phyloP scores from a whole-genome alignment of 2,888 invertebrate species.

The Xylota sylvarum region DNA sequence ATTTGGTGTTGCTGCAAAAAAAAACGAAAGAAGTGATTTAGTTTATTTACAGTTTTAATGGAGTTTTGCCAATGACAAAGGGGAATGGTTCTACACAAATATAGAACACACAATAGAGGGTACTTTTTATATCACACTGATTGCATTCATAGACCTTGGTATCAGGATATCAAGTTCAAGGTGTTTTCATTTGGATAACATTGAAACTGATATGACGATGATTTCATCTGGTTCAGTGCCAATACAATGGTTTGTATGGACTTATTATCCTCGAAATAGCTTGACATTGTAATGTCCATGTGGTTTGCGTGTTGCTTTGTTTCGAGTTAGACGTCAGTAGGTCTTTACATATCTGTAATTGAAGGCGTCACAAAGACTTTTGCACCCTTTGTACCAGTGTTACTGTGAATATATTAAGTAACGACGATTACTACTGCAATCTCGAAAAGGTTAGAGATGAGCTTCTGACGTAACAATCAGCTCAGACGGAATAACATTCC shows the following conservation, averaged over 20 bases:
- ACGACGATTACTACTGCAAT: too few species aligned
- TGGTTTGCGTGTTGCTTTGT: not conserved
- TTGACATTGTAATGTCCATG: not conserved
- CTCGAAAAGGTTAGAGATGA: too few species aligned
- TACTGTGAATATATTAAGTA: not conserved
- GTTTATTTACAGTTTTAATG: constrained; percentile 67
- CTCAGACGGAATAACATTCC: too few species aligned
- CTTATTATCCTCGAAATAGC: constrained; percentile 27
- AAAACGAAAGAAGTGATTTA: constrained; percentile 30
- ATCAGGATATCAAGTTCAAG: constrained; percentile 56
- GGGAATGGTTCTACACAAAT: constrained; percentile 40
- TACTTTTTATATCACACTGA: constrained; percentile 34
- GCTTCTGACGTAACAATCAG: too few species aligned
- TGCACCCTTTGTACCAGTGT: not conserved
- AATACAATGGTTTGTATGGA: constrained; percentile 1
- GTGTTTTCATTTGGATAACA: not conserved
- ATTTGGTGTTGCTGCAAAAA: constrained; percentile 83
- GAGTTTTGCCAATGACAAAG: constrained; percentile 61
- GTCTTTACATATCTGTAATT: constrained; percentile 39
- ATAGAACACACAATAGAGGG: not conserved
- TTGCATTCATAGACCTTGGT: constrained; percentile 30
- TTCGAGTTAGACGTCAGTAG: constrained; percentile 12
- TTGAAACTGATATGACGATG: constrained; percentile 19
- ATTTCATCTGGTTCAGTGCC: constrained; percentile 7
- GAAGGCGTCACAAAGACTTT: constrained; percentile 16